phyloP scores from a whole-genome alignment of 2,113 vertebrate species.

The Vanacampus margaritifer region DNA sequence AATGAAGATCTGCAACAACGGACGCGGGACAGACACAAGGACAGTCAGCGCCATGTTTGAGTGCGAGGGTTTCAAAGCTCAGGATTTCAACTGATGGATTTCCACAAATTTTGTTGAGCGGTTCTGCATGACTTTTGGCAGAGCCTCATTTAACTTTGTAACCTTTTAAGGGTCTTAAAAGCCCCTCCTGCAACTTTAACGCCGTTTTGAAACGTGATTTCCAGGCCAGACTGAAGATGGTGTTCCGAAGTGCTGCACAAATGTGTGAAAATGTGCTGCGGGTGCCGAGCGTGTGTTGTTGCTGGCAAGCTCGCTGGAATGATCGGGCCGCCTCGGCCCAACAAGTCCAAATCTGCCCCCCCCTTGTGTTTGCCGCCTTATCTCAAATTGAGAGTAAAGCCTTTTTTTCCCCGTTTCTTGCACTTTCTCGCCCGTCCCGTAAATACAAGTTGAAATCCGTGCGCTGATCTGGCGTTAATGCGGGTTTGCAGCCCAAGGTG shows the following conservation, averaged over 20 bases:
- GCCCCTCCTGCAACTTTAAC: too few species aligned
- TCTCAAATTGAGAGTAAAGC: neutral
- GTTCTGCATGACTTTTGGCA: too few species aligned
- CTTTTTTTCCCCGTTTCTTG: neutral
- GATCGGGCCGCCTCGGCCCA: neutral
- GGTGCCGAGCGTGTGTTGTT: too few species aligned
- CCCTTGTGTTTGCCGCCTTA: neutral
- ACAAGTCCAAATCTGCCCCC: neutral
- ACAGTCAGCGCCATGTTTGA: neutral
- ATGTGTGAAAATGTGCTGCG: neutral
- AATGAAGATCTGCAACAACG: conserved; percentile 84
- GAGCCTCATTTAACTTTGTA: too few species aligned
- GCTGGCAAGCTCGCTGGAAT: neutral
- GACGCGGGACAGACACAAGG: neutral
- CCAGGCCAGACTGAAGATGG: too few species aligned
- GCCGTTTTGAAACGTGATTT: too few species aligned
- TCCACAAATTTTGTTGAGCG: too few species aligned
- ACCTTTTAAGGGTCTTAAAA: too few species aligned
- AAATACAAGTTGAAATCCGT: conserved; percentile 1
- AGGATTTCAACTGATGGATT: too few species aligned
- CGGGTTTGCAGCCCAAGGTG: neutral
- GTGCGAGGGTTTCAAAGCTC: too few species aligned
- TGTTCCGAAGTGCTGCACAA: too few species aligned
- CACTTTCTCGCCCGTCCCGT: neutral
- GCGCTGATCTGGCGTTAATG: neutral